Base-by-base conservation (phyloP, 2,113 vertebrate genomes). In the Phrynocephalus versicolor region DNA sequence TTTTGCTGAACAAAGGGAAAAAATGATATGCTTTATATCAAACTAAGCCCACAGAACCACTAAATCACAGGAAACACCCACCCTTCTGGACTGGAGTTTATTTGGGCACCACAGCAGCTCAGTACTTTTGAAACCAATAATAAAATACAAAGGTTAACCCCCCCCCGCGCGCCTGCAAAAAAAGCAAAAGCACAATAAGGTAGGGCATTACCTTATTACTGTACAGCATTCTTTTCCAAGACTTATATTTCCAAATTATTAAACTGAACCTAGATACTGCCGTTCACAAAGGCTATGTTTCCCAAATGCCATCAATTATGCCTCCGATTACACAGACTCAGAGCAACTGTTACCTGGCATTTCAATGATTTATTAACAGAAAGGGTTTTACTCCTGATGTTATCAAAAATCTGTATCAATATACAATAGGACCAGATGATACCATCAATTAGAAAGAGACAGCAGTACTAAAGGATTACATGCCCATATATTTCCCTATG, bases 1-100 rank as follows among this genome's bases (percentile, higher is more conserved):
- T 62, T 69, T 81, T 96, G 97, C 98, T 99, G 82, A 67, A 89
- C 87, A 92, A 55, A 88, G 21, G 82, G 92, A 73, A 92, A 78
- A 88, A 87, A 92, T 3, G 1, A 25, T 0, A 74, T 8, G 0
- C 9, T 88, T 82, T 64, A 87, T 60, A 79, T 1, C 1, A 41
- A 75, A 51, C 55, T 1, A 82, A 74, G 41, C 58, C 2, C 79
- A 72, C 2, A 3, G 4, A 21, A 30, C 75, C 87, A 57, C 71
- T 81, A 84, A 16, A 71, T 25, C 39, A 90, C 35, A 65, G 81
- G 86, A 70, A 0, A 67, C 23, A 67, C 23, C 23, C 27, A 67
- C 13, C 30, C 4, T 67, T 67, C 27, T 30, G 25, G 25, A 30
- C 27, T 30, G 25, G 25, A 30, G 64, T n/a, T 65, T 67, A 67